Base-by-base conservation (phyloP, 2,797 vertebrate species). In the Arrhamphus sclerolepis region DNA sequence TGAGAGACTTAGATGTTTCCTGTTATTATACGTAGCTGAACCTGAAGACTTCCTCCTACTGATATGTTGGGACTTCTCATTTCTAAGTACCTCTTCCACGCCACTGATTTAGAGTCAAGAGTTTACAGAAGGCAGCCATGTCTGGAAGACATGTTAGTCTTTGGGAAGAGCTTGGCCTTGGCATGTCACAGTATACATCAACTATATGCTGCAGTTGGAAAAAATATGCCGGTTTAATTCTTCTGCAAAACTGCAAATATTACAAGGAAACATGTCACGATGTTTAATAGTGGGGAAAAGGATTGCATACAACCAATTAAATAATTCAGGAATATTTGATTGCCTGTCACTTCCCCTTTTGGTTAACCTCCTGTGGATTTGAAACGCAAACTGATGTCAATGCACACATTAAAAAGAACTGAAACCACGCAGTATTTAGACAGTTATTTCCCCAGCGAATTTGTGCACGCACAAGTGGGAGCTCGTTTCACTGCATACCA, bases 401-500 rank as follows among this genome's bases (percentile, higher is more conserved):
- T 34, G 34, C 34, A 38, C 14, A 38, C 13, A 38, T 13, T 34
- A 13, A 34, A 34, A 1, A 38, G 11, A 38, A 14, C 14, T 38
- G 34, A 4, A 38, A 4, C 13, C 5, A 16, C 3, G 34, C 5
- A 26, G 34, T 38, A 13, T 14, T 38, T 38, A 14, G 34, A 38
- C 14, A 9, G 1, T 13, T 44, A 6, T n/a, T 43, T 53, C 46
- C 21, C 7, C 14, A 54, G 31, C 44, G 13, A 19, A 6, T 53
- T 19, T 21, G 19, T 49, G 10, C 6, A 34, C 44, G 26, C 4
- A 41, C 24, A 17, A 31, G 22, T 19, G 29, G 40, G 1, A 2
- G 17, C 18, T 61, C 18, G 16, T 44, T 47, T 66, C 52, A 46
- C 70, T 44, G 82, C 96, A 78, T 92, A 99, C 98, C 97, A 91